Conservation (phyloP, 1,140 invertebrate genomes). For the Lerema accius region DNA sequence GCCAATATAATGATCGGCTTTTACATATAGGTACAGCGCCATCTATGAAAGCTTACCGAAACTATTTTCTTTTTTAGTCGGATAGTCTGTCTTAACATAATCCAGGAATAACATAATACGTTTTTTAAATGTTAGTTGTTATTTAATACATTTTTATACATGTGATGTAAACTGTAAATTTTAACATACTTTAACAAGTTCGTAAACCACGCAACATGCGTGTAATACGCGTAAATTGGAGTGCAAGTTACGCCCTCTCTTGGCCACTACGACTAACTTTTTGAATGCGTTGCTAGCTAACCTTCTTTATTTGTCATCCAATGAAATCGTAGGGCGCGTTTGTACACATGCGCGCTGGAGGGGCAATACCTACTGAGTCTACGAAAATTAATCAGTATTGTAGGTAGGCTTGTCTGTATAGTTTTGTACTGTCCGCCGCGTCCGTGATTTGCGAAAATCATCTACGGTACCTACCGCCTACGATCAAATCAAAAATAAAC, state of each 20-base stretch:
- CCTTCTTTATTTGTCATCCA: constrained; percentile 11
- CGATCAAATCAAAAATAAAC: constrained; percentile 69
- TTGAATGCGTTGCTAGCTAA: background rate
- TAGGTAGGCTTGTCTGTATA: constrained; percentile 48
- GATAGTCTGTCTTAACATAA: too few relatives aligned
- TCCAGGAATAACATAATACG: too few relatives aligned
- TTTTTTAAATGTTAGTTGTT: too few relatives aligned
- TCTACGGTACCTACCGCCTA: constrained; percentile 58
- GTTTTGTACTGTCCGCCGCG: constrained; percentile 34
- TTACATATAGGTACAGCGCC: constrained; percentile 39
- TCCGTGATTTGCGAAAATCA: constrained; percentile 51
- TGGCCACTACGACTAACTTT: background rate
- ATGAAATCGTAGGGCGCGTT: constrained; percentile 32
- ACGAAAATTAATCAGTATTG: constrained; percentile 65
- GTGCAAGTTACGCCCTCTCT: constrained; percentile 36
- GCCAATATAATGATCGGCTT: constrained; percentile 59
- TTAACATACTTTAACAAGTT: background rate
- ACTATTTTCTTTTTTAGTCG: constrained; percentile 23
- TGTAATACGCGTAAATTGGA: background rate
- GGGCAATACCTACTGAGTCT: constrained; percentile 60
- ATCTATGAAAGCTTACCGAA: constrained; percentile 39
- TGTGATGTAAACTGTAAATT: too few relatives aligned
- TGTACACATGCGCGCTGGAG: constrained; percentile 70
- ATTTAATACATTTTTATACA: too few relatives aligned
- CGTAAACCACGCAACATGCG: background rate